A percentile compares a stretch with the other conserved stretches of the same genome.
Evolutionary conservation across 2,888 invertebrate species (phyloP).

Genomic region (Amblyjoppa fuscipennis): DNA sequence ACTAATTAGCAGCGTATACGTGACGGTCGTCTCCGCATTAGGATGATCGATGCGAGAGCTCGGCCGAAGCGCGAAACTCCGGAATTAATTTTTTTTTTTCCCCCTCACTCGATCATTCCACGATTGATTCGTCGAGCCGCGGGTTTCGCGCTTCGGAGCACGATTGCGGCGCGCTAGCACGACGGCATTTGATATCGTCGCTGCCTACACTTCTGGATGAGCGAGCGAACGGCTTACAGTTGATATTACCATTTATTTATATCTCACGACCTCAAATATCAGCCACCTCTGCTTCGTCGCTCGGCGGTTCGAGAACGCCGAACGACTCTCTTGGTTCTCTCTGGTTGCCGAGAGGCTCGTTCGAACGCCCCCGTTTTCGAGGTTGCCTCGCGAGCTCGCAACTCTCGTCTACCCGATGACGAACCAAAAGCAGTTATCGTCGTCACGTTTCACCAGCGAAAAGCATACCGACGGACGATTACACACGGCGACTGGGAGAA

Average conservation of each 20-base stretch:
- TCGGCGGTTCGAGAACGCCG: slow-evolving; percentile 52
- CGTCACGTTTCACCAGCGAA: slow-evolving; percentile 59
- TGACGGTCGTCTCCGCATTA: not conserved
- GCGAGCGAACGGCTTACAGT: slow-evolving; percentile 71
- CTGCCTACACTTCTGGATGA: slow-evolving; percentile 14
- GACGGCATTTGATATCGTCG: slow-evolving; percentile 51
- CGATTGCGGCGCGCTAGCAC: slow-evolving; percentile 1
- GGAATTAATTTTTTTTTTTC: not conserved
- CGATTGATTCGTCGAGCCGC: slow-evolving; percentile 1
- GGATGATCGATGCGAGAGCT: slow-evolving; percentile 10
- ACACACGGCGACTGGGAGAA: not conserved
- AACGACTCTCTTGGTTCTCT: slow-evolving; percentile 44
- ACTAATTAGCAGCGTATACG: not conserved
- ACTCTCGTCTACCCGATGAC: slow-evolving; percentile 48
- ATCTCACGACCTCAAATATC: slow-evolving; percentile 83
- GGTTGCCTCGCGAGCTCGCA: slow-evolving; percentile 71
- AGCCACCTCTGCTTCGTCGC: slow-evolving; percentile 69
- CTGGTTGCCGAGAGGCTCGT: slow-evolving; percentile 58
- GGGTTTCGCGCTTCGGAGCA: not conserved
- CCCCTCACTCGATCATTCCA: slow-evolving; percentile 4
- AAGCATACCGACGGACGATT: slow-evolving; percentile 7
- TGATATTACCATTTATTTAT: slow-evolving; percentile 84
- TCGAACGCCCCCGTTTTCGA: slow-evolving; percentile 78
- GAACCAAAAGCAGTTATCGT: slow-evolving; percentile 39
- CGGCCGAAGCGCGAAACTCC: not conserved